These are phyloP conservation scores for Falco rusticolus DNA, from an alignment of 2,797 vertebrate species.

Conservation along the genomic window DNA sequence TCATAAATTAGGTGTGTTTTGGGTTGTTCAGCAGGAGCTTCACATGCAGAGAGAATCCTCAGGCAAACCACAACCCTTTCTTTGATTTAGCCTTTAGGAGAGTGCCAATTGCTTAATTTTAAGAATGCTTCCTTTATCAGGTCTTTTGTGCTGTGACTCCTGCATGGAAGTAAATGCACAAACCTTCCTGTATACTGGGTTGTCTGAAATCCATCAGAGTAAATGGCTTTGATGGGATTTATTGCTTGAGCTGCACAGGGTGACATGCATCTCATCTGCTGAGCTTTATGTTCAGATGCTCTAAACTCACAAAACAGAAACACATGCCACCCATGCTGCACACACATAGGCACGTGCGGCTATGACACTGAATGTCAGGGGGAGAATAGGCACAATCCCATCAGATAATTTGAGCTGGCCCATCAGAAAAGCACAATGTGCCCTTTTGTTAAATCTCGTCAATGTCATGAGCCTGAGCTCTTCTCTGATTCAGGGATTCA, in stretches of 20 bases:
- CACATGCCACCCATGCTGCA: neutral
- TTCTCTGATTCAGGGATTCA: neutral
- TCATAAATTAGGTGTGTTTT: neutral
- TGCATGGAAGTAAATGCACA: neutral
- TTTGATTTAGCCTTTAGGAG: too few relatives aligned
- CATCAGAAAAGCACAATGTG: neutral
- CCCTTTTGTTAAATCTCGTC: neutral
- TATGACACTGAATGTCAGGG: neutral
- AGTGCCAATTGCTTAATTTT: neutral
- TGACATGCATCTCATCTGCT: neutral
- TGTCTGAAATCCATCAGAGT: neutral
- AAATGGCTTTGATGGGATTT: conserved; percentile 30
- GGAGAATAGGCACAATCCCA: neutral
- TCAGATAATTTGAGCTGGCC: neutral
- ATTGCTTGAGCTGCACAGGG: neutral
- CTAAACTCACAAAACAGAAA: neutral
- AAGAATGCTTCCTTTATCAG: neutral
- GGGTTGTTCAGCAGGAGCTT: neutral
- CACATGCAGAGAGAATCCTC: neutral
- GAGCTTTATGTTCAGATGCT: neutral
- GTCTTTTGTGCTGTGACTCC: neutral
- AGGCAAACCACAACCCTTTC: neutral
- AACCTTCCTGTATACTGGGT: neutral
- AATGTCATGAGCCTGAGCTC: neutral
- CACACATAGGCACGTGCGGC: neutral